Evolutionary conservation across 92 coral and sea anemone genomes (phyloP).

Genomic region (Virgularia gustaviana): DNA sequence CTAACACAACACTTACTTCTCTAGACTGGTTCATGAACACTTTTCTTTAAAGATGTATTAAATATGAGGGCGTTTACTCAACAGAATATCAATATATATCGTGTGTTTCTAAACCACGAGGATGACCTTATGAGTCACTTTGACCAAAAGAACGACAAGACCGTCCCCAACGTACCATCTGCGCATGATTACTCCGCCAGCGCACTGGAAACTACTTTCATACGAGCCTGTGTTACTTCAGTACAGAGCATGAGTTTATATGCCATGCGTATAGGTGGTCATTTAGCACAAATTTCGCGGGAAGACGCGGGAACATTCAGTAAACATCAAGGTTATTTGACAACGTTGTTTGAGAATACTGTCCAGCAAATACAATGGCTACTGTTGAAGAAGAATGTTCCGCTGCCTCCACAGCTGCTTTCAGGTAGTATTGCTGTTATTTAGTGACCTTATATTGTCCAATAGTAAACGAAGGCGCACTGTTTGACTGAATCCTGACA

Average conservation of each 20-base stretch:
- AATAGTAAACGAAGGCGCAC: not conserved
- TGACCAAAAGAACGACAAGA: constrained; percentile 64
- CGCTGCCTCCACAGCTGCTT: constrained; percentile 11
- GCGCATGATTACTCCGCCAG: not conserved
- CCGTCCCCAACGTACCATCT: not conserved
- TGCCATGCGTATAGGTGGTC: no score
- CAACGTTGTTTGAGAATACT: not conserved
- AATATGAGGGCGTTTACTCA: constrained; percentile 15
- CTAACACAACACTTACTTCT: not conserved
- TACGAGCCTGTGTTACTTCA: no score
- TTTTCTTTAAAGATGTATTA: not conserved
- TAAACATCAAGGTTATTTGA: not conserved
- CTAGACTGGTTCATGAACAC: constrained; percentile 25
- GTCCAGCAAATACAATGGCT: constrained; percentile 26
- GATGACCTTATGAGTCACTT: constrained; percentile 79
- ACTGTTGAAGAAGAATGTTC: constrained; percentile 17
- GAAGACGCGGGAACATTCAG: not conserved
- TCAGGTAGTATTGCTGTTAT: not conserved
- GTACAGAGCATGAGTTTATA: no score
- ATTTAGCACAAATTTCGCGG: no score
- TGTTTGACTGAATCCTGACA: not conserved
- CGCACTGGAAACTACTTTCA: no score
- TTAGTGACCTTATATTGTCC: no score
- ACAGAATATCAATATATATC: constrained; percentile 57
- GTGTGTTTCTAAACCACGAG: constrained; percentile 80